Base-by-base conservation (phyloP, 2,797 vertebrate genomes). In the Gymnocypris eckloni region DNA sequence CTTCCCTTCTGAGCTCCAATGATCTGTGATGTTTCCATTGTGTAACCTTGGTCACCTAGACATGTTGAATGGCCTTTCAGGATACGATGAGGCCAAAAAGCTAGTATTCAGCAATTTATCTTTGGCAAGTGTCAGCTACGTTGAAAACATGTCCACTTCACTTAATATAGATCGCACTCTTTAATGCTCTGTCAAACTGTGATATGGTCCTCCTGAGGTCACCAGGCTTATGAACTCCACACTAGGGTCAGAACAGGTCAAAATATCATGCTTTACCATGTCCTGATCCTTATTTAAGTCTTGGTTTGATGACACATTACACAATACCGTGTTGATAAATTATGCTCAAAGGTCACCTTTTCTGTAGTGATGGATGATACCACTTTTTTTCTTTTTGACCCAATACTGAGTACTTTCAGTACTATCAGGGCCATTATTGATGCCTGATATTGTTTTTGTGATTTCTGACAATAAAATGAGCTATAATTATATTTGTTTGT, bases 1-100 rank as follows among this genome's bases (percentile, higher is more conserved):
- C 75, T 56, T 79, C 75, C 83, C 13, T 16, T 10, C 54, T n/a
- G 9, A 48, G 77, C 67, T 72, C 52, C 28, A 50, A 61, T 79
- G 61, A 71, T 18, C 61, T 69, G 73, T 54, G n/a, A 84, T 61
- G 83, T 50, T 69, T 85, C 15, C n/a, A 28, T 70, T 87, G 59
- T 81, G 79, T 81, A 64, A 78, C 66, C 33, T 39, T 82, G 72
- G 52, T 72, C 66, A 79, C 77, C 67, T 41, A 85, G 67, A 50
- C 12, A 28, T 79, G 83, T 85, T 72, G 67, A 79, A 85, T 71
- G 52, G 25, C 28, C 41, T 69, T 48, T 72, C 39, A 72, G 83
- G 83, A 85, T 85, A 79, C 72, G 83, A 85, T 85, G 72, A 85
- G 67, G 12, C 28, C 67, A 50, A 45, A 61, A 64, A 59, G 54